phyloP scores from a whole-genome alignment of 2,113 vertebrate genomes.

The Halcyon senegalensis region DNA sequence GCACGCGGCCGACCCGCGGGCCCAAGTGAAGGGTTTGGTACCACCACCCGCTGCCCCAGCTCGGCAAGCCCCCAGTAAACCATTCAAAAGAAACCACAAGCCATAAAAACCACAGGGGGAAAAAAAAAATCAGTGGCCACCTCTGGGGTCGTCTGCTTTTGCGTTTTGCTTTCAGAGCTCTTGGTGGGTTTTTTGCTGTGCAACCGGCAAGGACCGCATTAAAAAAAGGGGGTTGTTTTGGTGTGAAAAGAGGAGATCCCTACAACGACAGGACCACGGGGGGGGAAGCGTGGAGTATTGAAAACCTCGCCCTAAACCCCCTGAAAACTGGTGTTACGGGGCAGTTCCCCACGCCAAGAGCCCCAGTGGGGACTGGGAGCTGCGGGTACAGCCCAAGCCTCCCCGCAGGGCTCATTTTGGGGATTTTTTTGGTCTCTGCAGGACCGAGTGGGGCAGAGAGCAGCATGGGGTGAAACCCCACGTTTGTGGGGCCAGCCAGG shows the following conservation, averaged over 20 bases:
- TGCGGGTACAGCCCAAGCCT: background rate
- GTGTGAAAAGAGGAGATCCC: background rate
- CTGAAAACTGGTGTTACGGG: fast-evolving
- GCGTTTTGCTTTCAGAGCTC: background rate
- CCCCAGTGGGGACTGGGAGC: fast-evolving
- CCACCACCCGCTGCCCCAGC: fast-evolving
- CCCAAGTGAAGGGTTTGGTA: background rate
- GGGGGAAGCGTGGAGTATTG: fast-evolving
- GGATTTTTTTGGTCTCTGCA: background rate
- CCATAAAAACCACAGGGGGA: background rate
- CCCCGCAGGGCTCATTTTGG: fast-evolving
- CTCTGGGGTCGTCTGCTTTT: background rate
- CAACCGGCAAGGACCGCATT: background rate
- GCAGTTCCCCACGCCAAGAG: background rate
- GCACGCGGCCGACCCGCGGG: background rate
- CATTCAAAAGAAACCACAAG: background rate
- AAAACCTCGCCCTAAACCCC: background rate
- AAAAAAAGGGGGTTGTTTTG: background rate
- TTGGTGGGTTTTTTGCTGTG: background rate
- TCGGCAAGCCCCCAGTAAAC: background rate
- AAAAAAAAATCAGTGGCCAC: background rate
- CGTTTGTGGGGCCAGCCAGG: fast-evolving
- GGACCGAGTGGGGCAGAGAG: background rate
- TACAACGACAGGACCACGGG: fast-evolving
- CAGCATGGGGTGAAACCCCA: fast-evolving